Evolutionary conservation across 2,797 vertebrate genomes (phyloP), one percentile per base, ranked within the genome.

Genomic region (Perodicticus potto): DNA sequence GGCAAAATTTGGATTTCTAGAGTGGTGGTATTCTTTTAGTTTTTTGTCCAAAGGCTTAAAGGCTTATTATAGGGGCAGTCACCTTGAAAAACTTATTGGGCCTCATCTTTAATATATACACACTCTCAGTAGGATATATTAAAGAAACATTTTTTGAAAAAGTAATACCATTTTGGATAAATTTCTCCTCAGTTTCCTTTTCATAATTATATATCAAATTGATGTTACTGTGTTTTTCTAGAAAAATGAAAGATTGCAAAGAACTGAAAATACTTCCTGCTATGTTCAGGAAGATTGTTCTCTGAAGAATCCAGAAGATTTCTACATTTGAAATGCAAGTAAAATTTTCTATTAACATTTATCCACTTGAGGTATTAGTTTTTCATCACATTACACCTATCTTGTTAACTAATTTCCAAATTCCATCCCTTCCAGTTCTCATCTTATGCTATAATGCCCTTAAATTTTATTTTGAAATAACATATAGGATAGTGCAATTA

Each of bases 41-140:
- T 72, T 29, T 70, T 45, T 3, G 57, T 45, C 16, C n/a, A 40
- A 23, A 13, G 23, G 4, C 23, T 53, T 13, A 40, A 32, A 13
- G 23, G 4, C 23, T 53, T 13, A 20, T 57, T 32, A 32, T 3
- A 6, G 0, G 0, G 11, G 43, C 0, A 57, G 23, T 7, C 19
- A 14, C 9, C 4, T 61, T 76, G 45, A 32, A 89, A 67, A 67
- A 32, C 32, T 82, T 5, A 34, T 3, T 73, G 25, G 63, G 17
- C 9, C 43, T 16, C 29, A 69, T 69, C 9, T 34, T 69, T 83
- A 7, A 59, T 29, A 14, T 45, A 43, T 61, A 40, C 1, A 40
- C 23, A 7, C 5, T 63, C 59, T 70, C 59, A 7, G 9, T 19
- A 61, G 40, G 5, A 29, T 63, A 80, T 80, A 45, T 37, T 45